Evolutionary conservation across 2,888 invertebrate genomes (phyloP).

Genomic region (Portevinia maculata): DNA sequence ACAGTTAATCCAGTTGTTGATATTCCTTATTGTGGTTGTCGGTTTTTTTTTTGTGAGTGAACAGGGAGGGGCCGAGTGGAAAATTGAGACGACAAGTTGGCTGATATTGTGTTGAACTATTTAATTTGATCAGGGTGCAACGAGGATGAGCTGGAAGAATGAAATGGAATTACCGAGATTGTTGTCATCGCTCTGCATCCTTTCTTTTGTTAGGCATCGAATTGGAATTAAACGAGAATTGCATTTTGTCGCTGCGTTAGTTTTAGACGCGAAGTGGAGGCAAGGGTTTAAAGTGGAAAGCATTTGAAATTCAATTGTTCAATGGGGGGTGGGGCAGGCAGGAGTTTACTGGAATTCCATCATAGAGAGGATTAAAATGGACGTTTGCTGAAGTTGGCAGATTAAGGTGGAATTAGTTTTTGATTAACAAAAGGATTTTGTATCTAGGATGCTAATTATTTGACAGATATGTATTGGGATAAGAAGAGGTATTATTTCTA

Average conservation of each 20-base stretch:
- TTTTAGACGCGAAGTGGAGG: background rate
- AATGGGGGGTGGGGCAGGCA: background rate
- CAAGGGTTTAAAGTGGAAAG: background rate
- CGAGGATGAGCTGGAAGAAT: background rate
- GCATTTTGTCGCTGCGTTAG: conserved; percentile 31
- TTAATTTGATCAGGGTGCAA: conserved; percentile 45
- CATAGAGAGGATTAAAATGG: conserved; percentile 20
- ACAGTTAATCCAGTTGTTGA: conserved; percentile 32
- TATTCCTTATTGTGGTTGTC: conserved; percentile 13
- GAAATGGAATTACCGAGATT: conserved; percentile 35
- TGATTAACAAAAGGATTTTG: conserved; percentile 17
- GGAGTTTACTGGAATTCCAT: background rate
- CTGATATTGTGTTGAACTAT: conserved; percentile 46
- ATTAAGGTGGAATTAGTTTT: conserved; percentile 32
- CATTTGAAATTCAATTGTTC: conserved; percentile 11
- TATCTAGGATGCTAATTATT: conserved; percentile 5
- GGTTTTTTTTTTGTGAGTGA: background rate
- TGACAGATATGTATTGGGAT: too few species aligned
- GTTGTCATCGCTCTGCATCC: conserved; percentile 10
- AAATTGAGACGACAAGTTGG: conserved; percentile 5
- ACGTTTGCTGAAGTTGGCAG: conserved; percentile 14
- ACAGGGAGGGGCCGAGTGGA: background rate
- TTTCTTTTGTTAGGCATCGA: conserved; percentile 21
- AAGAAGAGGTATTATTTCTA: too few species aligned
- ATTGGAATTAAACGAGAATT: conserved; percentile 28